Evolutionary conservation across 2,797 vertebrate species (phyloP), one percentile per base, ranked within the genome.

Genomic region (Thamnophis elegans): DNA sequence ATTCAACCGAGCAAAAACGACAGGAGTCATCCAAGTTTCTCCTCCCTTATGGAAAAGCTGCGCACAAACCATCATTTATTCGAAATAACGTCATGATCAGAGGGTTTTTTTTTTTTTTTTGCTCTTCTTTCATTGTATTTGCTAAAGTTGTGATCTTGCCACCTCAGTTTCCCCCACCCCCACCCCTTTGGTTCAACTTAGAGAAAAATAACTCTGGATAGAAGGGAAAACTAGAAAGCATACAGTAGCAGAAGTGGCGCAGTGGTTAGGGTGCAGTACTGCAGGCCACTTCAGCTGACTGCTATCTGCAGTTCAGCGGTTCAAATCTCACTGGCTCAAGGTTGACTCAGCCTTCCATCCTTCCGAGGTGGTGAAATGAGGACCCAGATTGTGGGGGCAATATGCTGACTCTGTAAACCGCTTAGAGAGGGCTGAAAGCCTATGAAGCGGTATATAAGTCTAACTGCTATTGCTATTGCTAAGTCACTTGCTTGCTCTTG

Each of bases 21-120:
- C 89, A 53, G 55, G 91, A 88, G 58, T 92, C 94, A 89, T 95
- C 95, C 89, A 95, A 68, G 91, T 92, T 95, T 94, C 12, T 91
- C 87, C 86, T 93, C 58, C 54, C 0, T 94, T 12, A 88, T 89
- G 87, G 88, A 95, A 93, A 95, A 1, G 87, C 26, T 95, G 95
- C 92, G 90, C 68, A 89, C 89, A 47, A 47, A 47, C 94, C 78
- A 91, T 42, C 56, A 56, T 1, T 1, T 90, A 94, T 92, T 94
- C 91, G 92, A 95, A 94, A 95, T 94, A 92, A 86, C 89, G 89
- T 91, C 89, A 59, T 56, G 42, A 28, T 3, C 0, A 85, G 47
- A 3, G 47, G 47, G n/a, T n/a, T n/a, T n/a, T n/a, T n/a, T n/a
- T n/a, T n/a, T 3, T 3, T n/a, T 7, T 68, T 92, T 92, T 42